Evolutionary conservation across 2,113 vertebrate species (phyloP).

Genomic region (Antennarius striatus): DNA sequence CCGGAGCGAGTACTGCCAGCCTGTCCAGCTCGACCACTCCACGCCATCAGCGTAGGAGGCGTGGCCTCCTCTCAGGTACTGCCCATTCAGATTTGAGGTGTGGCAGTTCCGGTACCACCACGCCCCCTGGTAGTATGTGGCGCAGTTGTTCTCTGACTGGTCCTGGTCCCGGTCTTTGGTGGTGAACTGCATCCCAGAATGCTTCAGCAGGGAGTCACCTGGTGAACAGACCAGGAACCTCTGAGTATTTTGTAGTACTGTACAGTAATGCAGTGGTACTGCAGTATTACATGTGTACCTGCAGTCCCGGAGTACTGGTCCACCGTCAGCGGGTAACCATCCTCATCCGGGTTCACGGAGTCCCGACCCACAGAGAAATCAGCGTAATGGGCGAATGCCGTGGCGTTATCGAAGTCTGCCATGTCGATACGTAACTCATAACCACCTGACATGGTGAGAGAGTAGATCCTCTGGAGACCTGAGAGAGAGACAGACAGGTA

Average conservation of each 20-base stretch:
- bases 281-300: constrained; percentile 71
- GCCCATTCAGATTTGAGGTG: constrained; percentile 96
- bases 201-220: constrained; percentile 94
- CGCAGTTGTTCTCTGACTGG: constrained; percentile 96
- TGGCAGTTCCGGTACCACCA: constrained; percentile 99
- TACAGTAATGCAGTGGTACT: not conserved
- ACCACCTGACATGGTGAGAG: constrained; percentile 83
- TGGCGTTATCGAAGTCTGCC: constrained; percentile 88
- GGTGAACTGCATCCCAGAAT: constrained; percentile 94
- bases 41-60: constrained; percentile 92
- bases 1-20: constrained; percentile 95
- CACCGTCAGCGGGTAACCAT: constrained; percentile 85
- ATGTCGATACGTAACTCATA: constrained; percentile 88
- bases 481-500: not conserved
- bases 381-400: constrained; percentile 84
- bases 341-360: constrained; percentile 89
- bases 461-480: constrained; percentile 86
- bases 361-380: constrained; percentile 86
- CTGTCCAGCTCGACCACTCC: constrained; percentile 97
- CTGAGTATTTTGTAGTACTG: not conserved
- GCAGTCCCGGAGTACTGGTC: constrained; percentile 86
- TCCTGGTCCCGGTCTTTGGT: constrained; percentile 94
- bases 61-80: constrained; percentile 91
- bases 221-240: constrained; percentile 1
- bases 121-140: constrained; percentile 90